Conservation (phyloP, 53 echinoderm and acorn worm species). For the Stichopus horrens region DNA sequence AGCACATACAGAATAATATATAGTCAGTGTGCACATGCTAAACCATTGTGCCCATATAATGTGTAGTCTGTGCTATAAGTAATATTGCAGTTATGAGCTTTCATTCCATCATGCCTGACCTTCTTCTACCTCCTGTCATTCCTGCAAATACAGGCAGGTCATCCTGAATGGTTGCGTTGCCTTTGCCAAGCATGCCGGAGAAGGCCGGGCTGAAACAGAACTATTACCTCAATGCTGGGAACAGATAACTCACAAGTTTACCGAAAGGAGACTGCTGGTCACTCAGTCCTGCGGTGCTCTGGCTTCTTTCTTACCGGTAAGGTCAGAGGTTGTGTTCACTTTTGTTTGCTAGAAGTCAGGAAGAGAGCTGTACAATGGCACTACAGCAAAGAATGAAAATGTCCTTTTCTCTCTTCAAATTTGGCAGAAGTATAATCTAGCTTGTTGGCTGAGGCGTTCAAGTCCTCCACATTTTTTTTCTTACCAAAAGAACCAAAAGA, state of each 20-base stretch:
- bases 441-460: no score
- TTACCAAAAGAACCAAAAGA: no score
- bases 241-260: conserved; percentile 92
- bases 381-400: no score
- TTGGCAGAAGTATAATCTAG: no score
- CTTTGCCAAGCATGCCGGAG: conserved; percentile 90
- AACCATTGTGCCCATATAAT: neutral
- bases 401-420: no score
- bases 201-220: conserved; percentile 80
- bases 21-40: no score
- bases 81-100: neutral
- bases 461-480: no score
- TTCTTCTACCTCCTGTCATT: neutral
- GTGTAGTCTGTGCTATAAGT: neutral
- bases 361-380: no score
- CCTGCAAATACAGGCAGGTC: conserved; percentile 62
- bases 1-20: no score
- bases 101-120: conserved; percentile 1
- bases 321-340: neutral
- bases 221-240: conserved; percentile 99
- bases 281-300: conserved; percentile 95
- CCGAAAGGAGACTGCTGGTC: conserved; percentile 85
- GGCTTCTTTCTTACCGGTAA: conserved; percentile 86
- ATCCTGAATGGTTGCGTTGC: conserved; percentile 94
- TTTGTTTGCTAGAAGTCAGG: no score